Evolutionary conservation across 2,797 vertebrate genomes (phyloP), one percentile per base, ranked within the genome.

Genomic region (Thripadectes ignobilis): DNA sequence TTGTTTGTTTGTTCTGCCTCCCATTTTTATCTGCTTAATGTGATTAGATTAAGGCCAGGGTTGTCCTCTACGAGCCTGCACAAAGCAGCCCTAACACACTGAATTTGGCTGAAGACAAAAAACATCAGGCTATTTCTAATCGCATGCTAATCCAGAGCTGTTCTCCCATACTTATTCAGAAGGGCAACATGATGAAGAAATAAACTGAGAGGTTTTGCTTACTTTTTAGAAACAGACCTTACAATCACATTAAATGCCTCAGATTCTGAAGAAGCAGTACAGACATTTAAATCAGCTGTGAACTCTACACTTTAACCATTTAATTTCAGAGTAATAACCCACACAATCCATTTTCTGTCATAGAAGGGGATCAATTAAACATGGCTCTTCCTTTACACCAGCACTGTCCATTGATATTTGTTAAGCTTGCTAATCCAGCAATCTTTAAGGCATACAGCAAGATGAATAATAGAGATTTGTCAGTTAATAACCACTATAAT

Each of bases 401-500:
- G 88, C 46, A 59, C 54, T 92, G 91, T 65, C 95, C 88, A 86
- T 67, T 73, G 95, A 54, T 96, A 95, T 55, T 95, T 97, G 97
- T 91, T 96, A 92, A 94, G 62, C 91, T 68, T 92, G 89, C 97
- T 98, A 98, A 98, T 98, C 97, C 95, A 98, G 98, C 97, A 97
- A 85, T 96, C 97, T 97, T 98, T 96, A 97, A 97, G 80, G 94
- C 91, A 84, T 97, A 97, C 97, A 96, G 92, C 96, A 97, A 98
- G 98, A 99, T 98, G 98, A 98, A 99, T 98, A 98, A 98, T 98
- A 97, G 97, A 98, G 98, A 98, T 99, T 98, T 98, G 98, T 97
- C 97, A 92, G 97, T 98, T 99, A 99, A 99, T 99, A 98, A 98
- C 98, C 97, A 98, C 98, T 97, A 99, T 99, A 99, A 99, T 98